Base-by-base conservation (phyloP, 2,888 invertebrate genomes). In the Xestia c-nigrum region DNA sequence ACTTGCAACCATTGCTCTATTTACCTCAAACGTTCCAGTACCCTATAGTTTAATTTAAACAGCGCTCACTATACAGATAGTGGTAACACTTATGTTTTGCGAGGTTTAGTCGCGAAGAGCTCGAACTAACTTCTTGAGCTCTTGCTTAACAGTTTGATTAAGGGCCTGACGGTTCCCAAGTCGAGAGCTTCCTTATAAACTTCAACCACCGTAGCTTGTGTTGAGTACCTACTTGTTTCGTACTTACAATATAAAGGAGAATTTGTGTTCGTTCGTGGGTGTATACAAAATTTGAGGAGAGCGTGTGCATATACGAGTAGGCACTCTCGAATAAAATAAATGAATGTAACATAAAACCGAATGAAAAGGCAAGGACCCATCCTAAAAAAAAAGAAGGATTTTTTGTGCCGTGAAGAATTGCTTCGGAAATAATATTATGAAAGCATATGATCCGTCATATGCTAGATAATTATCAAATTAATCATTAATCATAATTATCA, bases 101-200 rank as follows among this genome's bases (percentile, higher is more conserved):
- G 31, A 63, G 82, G 77, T 85, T 78, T 64, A 85, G 72, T 79
- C 38, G 81, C 61, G 46, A 61, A 71, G 78, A 83, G 83, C 85
- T 79, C 66, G 55, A 86, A 84, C 86, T 86, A 86, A 84, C 86
- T 84, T 84, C 84, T 84, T 83, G 84, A 86, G 84, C 84, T 84
- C 83, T 79, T 70, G 80, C 86, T 78, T 84, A 84, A 78, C 86
- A 79, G 74, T 84, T 84, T 84, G 84, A 84, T 84, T 83, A 84
- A 84, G 84, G 86, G 55, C 86, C 84, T 74, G 86, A 86, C 74
- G 86, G 79, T 86, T 76, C 65, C 80, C 68, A 72, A 85, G 78
- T 64, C 65, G 55, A 78, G 69, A 71, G 74, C 74, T 86, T 84
- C 86, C 84, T 79, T 77, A 83, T 83, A 86, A 84, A 79, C 86